Conservation (phyloP, 2,113 vertebrate species). For the Solea solea region DNA sequence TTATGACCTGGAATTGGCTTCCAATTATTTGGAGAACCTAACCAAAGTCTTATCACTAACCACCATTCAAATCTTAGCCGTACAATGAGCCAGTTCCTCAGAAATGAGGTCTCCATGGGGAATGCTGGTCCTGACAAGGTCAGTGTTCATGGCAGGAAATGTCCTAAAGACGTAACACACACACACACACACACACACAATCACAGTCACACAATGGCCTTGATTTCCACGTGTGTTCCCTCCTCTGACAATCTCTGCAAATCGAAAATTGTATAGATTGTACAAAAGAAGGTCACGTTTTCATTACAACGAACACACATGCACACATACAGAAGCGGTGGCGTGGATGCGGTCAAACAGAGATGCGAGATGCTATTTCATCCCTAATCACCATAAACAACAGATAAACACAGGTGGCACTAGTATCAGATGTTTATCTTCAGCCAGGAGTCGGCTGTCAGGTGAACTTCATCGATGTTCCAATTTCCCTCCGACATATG, state of each 20-base stretch:
- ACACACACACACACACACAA: neutral
- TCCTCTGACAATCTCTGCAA: conserved; percentile 10
- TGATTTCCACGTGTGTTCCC: conserved; percentile 40
- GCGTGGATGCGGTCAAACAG: neutral
- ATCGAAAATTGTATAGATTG: neutral
- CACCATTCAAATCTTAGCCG: too few species aligned
- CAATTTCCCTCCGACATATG: conserved; percentile 44
- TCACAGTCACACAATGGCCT: conserved; percentile 17
- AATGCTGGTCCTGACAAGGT: too few species aligned
- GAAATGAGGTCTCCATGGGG: too few species aligned
- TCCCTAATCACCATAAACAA: conserved; percentile 40
- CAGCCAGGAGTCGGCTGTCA: conserved; percentile 57
- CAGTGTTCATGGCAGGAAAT: too few species aligned
- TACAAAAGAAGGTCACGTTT: neutral
- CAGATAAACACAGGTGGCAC: conserved; percentile 39
- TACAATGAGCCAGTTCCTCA: too few species aligned
- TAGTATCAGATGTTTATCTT: conserved; percentile 52
- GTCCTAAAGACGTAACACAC: too few species aligned
- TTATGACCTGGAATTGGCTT: too few species aligned
- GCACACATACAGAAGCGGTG: neutral
- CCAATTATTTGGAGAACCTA: too few species aligned
- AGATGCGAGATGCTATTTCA: conserved; percentile 19
- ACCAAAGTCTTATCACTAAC: neutral
- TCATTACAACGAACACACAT: neutral
- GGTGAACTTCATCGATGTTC: conserved; percentile 55